These are phyloP conservation scores for Serranus cabrilla DNA, from an alignment of 2,797 vertebrate genomes.

Conservation along the genomic window DNA sequence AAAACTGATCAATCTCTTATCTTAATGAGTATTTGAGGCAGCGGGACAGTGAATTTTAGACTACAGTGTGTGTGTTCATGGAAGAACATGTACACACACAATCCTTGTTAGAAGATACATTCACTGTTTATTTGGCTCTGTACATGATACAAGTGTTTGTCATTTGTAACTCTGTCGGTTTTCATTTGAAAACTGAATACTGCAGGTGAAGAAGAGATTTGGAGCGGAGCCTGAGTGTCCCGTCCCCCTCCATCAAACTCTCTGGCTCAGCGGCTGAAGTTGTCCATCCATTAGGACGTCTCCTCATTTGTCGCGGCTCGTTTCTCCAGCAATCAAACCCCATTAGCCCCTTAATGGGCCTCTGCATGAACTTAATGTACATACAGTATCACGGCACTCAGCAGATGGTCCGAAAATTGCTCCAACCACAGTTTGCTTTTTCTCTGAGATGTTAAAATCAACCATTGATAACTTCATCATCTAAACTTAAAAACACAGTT, in stretches of 20 bases:
- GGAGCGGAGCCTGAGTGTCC: background rate
- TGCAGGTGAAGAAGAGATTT: constrained; percentile 2
- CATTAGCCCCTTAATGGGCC: constrained; percentile 75
- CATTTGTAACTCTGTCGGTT: background rate
- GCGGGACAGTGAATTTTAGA: no score
- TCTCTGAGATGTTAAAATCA: background rate
- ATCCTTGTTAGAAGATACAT: background rate
- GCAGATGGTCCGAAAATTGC: constrained; percentile 38
- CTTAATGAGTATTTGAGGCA: no score
- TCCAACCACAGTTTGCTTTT: constrained; percentile 2
- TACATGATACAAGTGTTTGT: background rate
- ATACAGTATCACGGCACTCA: constrained; percentile 36
- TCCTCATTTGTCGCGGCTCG: constrained; percentile 56
- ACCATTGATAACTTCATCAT: no score
- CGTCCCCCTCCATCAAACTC: constrained; percentile 11
- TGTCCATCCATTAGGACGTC: constrained; percentile 34
- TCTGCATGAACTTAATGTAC: constrained; percentile 33
- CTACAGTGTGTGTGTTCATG: no score
- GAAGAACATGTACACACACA: background rate
- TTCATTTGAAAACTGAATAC: background rate
- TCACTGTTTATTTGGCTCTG: background rate
- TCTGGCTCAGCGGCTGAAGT: constrained; percentile 21
- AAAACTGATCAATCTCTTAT: no score
- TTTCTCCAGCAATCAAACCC: constrained; percentile 60
- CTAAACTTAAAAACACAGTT: no score